Evolutionary conservation across 2,888 invertebrate species (phyloP), one percentile per base, ranked within the genome.

Genomic region (Trileptium ribeirensis): DNA sequence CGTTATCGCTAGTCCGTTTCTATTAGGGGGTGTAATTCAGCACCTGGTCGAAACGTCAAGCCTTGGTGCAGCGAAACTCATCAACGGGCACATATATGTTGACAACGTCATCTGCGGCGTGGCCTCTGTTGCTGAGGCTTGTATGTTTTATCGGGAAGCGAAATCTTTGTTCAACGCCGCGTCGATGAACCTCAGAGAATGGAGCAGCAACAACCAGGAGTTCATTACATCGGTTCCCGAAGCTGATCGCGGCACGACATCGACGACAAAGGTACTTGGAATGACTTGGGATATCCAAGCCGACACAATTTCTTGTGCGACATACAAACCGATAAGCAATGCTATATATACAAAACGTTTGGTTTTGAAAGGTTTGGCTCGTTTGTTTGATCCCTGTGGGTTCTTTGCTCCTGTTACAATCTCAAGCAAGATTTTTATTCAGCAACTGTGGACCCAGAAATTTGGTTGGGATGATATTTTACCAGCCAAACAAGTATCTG

Each of bases 1-100:
- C 33, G 70, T 70, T 70, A 70, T 70, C 31, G 31, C 70, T 15
- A 70, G 70, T 70, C 70, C 70, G 31, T 70, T 70, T 70, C 70
- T 70, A 33, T 70, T 70, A n/a, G 70, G 33, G 3, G 70, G 31
- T 8, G 33, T 70, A 15, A 33, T 70, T 15, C 36, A 24, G 51
- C 51, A 24, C 24, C 51, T 51, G 51, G 24, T 51, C 24, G 51
- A 51, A 24, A 51, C 51, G 51, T 51, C 51, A 51, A 70, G 36
- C 33, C n/a, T 36, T 15, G 3, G 8, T 19, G 70, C 70, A 33
- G 70, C 70, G 15, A 70, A 70, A 70, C 70, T 8, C 8, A 29
- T 70, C 36, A 36, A 29, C 15, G 31, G 33, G 8, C 31, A 70
- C 70, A 70, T 70, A 15, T 70, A 70, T 70, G 70, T 70, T 15